Base-by-base conservation (phyloP, 2,888 invertebrate genomes). In the Erebia aethiops region DNA sequence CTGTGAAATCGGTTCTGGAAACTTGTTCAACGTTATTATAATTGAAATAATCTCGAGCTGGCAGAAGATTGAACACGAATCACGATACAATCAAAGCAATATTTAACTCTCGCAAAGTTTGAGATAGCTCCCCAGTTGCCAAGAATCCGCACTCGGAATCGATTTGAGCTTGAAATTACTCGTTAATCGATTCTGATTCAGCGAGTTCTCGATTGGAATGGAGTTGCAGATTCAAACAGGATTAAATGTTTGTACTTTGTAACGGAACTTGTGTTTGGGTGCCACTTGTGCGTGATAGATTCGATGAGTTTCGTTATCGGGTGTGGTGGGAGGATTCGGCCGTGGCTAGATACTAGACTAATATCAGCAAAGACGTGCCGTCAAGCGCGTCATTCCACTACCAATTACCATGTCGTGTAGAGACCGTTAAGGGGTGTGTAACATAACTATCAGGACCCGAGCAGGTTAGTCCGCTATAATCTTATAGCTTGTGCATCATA, bases 171-270 rank as follows among this genome's bases (percentile, higher is more conserved):
- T 76, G 82, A 83, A 85, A 84, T 85, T 82, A 80, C 81, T 81
- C 82, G 82, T 84, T 86, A 88, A 87, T 88, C 87, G 87, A 86
- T 85, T 88, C 85, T 81, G 83, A 87, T 84, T 87, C 82, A 84
- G 82, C 83, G 77, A 80, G 81, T 81, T 84, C 82, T 82, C 83
- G 78, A 85, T 83, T 82, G 82, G 82, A 82, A 79, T 82, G 81
- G 82, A 82, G 80, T 84, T 80, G 81, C 82, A 81, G 81, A 84
- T 83, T 82, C 81, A 77, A 80, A 77, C 73, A 69, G 74, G 77
- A 78, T 79, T 79, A 74, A 79, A 79, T 74, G 76, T 78, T 76
- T 74, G 79, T 76, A 75, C 75, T 78, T 75, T 74, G 78, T 76
- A 74, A 76, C 75, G 74, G 74, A 76, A 79, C 74, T 77, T 72